Evolutionary conservation across 1,140 invertebrate genomes (phyloP).

Genomic region (Nasonia giraulti): DNA sequence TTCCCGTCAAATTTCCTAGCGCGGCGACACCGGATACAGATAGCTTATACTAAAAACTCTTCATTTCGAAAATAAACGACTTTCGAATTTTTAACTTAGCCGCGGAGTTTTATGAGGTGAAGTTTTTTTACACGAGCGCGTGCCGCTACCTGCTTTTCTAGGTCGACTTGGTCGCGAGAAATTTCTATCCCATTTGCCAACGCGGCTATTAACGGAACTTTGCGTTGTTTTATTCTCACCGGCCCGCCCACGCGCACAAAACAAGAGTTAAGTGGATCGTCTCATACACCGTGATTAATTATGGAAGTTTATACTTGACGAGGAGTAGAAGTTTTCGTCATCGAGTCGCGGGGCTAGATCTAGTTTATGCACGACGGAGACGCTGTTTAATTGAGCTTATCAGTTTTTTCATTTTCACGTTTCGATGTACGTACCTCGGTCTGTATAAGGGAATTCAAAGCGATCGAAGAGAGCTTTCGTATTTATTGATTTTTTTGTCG

Average conservation of each 20-base stretch:
- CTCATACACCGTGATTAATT: conserved; percentile 20
- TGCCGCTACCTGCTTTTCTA: neutral
- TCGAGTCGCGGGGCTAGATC: neutral
- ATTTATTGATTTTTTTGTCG: too few species aligned
- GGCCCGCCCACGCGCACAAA: neutral
- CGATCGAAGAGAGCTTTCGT: too few species aligned
- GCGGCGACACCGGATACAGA: neutral
- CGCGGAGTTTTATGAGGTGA: conserved; percentile 9
- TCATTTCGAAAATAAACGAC: conserved; percentile 28
- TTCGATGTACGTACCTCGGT: too few species aligned
- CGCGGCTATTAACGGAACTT: neutral
- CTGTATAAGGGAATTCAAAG: too few species aligned
- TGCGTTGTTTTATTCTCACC: conserved; percentile 3
- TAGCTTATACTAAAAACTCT: neutral
- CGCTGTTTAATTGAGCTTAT: neutral
- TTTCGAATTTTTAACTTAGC: conserved; percentile 12
- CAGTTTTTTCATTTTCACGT: neutral
- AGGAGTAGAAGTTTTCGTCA: neutral
- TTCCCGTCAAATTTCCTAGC: neutral
- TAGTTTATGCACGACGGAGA: neutral
- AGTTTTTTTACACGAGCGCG: neutral
- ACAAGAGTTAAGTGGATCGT: neutral
- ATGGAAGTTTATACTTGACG: conserved; percentile 12
- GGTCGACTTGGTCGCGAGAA: conserved; percentile 15
- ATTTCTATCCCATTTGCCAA: conserved; percentile 28